Evolutionary conservation across 2,113 vertebrate genomes (phyloP), one percentile per base, ranked within the genome.

Genomic region (Silurus meridionalis): DNA sequence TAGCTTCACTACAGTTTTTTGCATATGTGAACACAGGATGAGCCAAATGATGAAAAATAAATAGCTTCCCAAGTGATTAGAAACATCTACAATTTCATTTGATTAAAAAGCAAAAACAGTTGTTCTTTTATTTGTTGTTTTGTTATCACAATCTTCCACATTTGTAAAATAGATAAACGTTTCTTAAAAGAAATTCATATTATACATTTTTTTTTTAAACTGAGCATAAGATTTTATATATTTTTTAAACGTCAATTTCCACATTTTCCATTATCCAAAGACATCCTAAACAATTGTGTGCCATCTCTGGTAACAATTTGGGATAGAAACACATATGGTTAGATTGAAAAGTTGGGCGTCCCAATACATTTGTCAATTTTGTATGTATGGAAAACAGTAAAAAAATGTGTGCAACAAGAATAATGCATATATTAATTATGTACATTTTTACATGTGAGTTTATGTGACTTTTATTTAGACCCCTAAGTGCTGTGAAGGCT

Each of bases 401-500:
- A 8, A 23, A 19, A 50, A 52, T n/a, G 50, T 75, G 9, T n/a
- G 72, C 11, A 75, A 50, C 3, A 23, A 23, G 8, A 52, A 52
- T 75, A 11, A 52, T 75, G 23, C 48, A 75, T 17, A 21, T 4
- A 3, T 52, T 9, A 52, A 23, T 52, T 4, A 13, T 23, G 10
- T 53, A 6, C 37, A 77, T 55, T 77, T 77, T 6, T 52, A 69
- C 5, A n/a, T 2, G 28, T 84, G 10, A 6, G 8, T 78, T 50
- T 58, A 21, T 63, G 14, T 50, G 37, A 46, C 55, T 64, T 81
- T 85, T 9, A 82, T 46, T 86, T 71, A 99, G 98, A 93, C 93
- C 48, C 93, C 93, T 0, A 92, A 90, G 0, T 99, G 98, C 86
- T 99, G 97, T 91, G 94, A 91, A 91, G 98, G 98, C 0, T 99